A percentile compares a stretch with the other conserved stretches of the same genome.
Evolutionary conservation across 2,888 invertebrate genomes (phyloP).

Genomic region (Lampropteryx suffumata): DNA sequence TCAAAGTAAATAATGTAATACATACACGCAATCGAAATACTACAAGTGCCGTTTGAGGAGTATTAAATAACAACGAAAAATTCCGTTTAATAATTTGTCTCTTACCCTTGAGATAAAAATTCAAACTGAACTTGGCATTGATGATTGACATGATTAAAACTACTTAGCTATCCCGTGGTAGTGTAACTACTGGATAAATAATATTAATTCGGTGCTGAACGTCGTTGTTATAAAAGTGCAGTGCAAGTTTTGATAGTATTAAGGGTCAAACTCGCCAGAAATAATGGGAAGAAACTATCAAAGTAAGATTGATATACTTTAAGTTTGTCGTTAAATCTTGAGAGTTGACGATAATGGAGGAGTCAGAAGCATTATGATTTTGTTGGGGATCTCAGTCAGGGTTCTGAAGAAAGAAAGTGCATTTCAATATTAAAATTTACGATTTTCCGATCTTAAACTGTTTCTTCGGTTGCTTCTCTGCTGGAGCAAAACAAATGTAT

Average conservation of each 20-base stretch:
- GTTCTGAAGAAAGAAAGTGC: no score
- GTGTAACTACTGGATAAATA: neutral
- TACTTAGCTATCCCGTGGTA: neutral
- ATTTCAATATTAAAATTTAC: no score
- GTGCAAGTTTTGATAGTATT: slow-evolving; percentile 31
- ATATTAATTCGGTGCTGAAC: slow-evolving; percentile 4
- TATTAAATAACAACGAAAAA: no score
- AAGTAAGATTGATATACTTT: slow-evolving; percentile 38
- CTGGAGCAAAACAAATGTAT: neutral
- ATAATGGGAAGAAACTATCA: slow-evolving; percentile 34
- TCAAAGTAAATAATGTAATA: no score
- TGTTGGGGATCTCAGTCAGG: slow-evolving; percentile 16
- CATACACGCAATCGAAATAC: no score
- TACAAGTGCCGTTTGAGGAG: no score
- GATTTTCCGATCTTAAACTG: no score
- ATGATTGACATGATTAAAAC: no score
- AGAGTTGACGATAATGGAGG: slow-evolving; percentile 23
- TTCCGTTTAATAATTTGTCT: no score
- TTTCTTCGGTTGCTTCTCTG: slow-evolving; percentile 4
- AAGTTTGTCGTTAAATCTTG: slow-evolving; percentile 27
- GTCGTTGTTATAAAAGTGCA: slow-evolving; percentile 31
- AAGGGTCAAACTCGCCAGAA: slow-evolving; percentile 25
- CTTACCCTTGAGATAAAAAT: no score
- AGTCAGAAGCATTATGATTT: slow-evolving; percentile 17
- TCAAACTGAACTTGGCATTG: no score